These are phyloP conservation scores for Chrysocyon brachyurus DNA, from an alignment of 2,797 vertebrate species.

Conservation along the genomic window DNA sequence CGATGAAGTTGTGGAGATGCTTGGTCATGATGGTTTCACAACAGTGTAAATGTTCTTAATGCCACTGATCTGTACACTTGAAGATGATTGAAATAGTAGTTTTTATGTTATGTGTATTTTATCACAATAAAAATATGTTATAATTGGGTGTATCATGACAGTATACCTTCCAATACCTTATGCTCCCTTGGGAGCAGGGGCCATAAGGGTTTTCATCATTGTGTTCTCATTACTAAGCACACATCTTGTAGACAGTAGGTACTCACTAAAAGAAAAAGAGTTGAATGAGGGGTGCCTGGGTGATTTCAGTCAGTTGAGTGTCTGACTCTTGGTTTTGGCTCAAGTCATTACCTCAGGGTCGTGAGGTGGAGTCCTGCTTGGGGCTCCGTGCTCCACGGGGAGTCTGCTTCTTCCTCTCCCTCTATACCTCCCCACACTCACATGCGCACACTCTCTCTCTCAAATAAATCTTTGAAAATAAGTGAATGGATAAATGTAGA, in stretches of 20 bases:
- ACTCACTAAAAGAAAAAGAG: neutral
- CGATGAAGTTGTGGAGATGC: neutral
- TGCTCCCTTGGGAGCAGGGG: neutral
- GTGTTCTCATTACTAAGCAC: neutral
- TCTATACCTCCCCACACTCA: neutral
- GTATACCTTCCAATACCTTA: neutral
- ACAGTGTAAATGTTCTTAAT: neutral
- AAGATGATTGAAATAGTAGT: neutral
- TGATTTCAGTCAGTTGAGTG: neutral
- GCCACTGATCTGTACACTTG: neutral
- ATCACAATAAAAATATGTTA: neutral
- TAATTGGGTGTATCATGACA: neutral
- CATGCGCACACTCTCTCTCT: rapidly evolving
- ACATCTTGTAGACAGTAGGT: neutral
- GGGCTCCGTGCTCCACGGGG: neutral
- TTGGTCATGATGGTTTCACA: neutral
- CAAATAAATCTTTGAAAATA: neutral
- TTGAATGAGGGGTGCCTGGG: neutral
- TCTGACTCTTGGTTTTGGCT: neutral
- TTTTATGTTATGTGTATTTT: neutral
- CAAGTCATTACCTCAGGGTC: neutral
- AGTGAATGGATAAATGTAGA: neutral
- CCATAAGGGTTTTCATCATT: neutral
- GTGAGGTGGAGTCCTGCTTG: neutral
- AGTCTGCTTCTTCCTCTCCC: neutral